phyloP scores from a whole-genome alignment of 2,888 invertebrate species.

The Eristalis pertinax region DNA sequence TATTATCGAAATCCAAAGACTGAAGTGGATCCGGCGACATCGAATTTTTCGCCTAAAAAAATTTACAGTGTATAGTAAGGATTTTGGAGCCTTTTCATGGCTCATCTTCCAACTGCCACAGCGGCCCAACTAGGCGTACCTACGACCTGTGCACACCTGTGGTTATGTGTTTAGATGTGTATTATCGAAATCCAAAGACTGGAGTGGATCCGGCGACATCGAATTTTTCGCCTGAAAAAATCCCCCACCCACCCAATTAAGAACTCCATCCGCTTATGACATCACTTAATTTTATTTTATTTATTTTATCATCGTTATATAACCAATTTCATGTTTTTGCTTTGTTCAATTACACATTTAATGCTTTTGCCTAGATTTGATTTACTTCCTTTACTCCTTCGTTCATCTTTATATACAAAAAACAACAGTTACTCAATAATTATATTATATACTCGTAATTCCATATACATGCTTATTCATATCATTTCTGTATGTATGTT shows the following conservation, averaged over 20 bases:
- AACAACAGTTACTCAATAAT: conserved; percentile 59
- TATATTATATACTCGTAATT: conserved; percentile 36
- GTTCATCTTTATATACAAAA: conserved; percentile 60
- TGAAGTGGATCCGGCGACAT: no score
- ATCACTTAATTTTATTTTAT: conserved; percentile 61
- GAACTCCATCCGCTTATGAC: not conserved
- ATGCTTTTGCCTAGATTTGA: conserved; percentile 32
- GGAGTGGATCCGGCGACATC: no score
- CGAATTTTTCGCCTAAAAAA: no score
- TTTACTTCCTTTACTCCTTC: conserved; percentile 6
- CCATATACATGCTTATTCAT: conserved; percentile 43
- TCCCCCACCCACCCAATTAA: not conserved
- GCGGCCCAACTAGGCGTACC: no score
- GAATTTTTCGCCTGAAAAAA: no score
- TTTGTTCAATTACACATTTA: conserved; percentile 65
- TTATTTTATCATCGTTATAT: conserved; percentile 32
- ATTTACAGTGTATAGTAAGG: no score
- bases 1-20: no score
- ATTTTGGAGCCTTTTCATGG: no score
- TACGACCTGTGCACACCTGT: no score
- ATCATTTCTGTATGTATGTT: not conserved
- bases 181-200: no score
- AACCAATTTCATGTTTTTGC: conserved; percentile 37
- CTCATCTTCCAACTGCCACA: no score
- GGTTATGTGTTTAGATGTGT: no score